phyloP scores from a whole-genome alignment of 1,140 invertebrate genomes.

The Trissolcus basalis region DNA sequence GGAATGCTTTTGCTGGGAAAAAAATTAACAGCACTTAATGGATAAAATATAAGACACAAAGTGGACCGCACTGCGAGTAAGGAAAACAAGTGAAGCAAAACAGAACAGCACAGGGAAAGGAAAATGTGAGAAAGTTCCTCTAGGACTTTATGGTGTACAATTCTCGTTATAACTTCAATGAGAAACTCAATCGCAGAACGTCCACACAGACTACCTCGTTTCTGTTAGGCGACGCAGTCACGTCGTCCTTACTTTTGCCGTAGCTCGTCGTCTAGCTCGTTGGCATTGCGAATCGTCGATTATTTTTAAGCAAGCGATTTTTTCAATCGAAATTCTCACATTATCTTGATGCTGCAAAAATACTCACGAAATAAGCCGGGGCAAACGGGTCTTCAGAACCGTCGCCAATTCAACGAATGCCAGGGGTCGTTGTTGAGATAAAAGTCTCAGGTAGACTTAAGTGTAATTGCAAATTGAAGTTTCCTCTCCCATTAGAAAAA shows the following conservation, averaged over 20 bases:
- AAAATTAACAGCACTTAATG: slow-evolving; percentile 30
- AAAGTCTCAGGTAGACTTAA: slow-evolving; percentile 46
- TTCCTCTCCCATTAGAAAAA: slow-evolving; percentile 6
- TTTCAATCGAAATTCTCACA: slow-evolving; percentile 51
- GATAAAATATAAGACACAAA: slow-evolving; percentile 39
- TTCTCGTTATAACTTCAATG: slow-evolving; percentile 57
- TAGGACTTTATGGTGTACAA: slow-evolving; percentile 48
- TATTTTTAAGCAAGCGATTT: slow-evolving; percentile 40
- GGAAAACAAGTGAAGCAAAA: slow-evolving; percentile 29
- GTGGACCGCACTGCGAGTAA: slow-evolving; percentile 15
- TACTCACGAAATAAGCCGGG: slow-evolving; percentile 41
- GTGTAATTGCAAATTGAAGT: slow-evolving; percentile 48
- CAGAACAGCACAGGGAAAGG: slow-evolving; percentile 36
- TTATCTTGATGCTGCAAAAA: slow-evolving; percentile 52
- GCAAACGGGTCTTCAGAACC: slow-evolving; percentile 49
- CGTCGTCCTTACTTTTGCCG: slow-evolving; percentile 42
- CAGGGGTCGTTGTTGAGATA: slow-evolving; percentile 43
- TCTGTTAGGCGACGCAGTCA: slow-evolving; percentile 38
- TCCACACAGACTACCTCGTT: slow-evolving; percentile 39
- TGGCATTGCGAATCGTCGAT: slow-evolving; percentile 45
- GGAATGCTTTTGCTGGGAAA: neutral
- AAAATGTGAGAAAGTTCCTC: slow-evolving; percentile 55
- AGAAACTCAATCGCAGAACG: slow-evolving; percentile 47
- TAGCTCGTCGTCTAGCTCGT: slow-evolving; percentile 27
- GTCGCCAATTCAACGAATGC: slow-evolving; percentile 40